phyloP scores from a whole-genome alignment of 2,888 invertebrate genomes.

The Julus scandinavius region DNA sequence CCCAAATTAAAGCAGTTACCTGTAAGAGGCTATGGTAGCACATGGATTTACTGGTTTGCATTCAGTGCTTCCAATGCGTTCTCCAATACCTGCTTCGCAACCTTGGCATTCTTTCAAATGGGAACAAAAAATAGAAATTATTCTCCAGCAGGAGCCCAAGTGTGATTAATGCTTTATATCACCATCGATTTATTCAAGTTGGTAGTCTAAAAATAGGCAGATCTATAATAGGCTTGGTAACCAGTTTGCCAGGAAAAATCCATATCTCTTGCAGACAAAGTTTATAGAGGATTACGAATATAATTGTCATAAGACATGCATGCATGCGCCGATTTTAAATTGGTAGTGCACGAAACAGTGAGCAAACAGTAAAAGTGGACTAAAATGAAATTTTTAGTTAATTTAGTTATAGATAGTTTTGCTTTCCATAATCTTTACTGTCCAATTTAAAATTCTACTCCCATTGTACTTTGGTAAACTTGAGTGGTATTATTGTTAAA shows the following conservation, averaged over 20 bases:
- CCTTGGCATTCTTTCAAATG: conserved; percentile 60
- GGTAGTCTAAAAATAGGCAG: neutral
- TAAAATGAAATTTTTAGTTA: too few species aligned
- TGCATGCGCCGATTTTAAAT: neutral
- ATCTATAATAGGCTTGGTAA: neutral
- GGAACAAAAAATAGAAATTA: conserved; percentile 44
- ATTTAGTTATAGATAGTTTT: too few species aligned
- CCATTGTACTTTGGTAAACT: too few species aligned
- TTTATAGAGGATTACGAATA: neutral
- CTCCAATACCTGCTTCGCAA: conserved; percentile 60
- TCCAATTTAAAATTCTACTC: too few species aligned
- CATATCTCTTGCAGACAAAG: neutral
- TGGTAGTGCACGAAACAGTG: neutral
- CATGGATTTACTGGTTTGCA: conserved; percentile 59
- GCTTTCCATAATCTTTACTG: too few species aligned
- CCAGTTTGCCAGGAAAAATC: neutral
- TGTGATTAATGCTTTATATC: conserved; percentile 10
- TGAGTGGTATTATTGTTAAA: too few species aligned
- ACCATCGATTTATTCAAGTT: neutral
- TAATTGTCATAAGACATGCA: neutral
- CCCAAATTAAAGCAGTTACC: conserved; percentile 57
- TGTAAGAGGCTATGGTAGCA: conserved; percentile 61
- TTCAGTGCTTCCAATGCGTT: conserved; percentile 58
- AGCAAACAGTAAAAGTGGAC: too few species aligned
- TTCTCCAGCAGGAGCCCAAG: neutral